Conservation (phyloP, 2,797 vertebrate species). For the Hydrocynus forskahlii region DNA sequence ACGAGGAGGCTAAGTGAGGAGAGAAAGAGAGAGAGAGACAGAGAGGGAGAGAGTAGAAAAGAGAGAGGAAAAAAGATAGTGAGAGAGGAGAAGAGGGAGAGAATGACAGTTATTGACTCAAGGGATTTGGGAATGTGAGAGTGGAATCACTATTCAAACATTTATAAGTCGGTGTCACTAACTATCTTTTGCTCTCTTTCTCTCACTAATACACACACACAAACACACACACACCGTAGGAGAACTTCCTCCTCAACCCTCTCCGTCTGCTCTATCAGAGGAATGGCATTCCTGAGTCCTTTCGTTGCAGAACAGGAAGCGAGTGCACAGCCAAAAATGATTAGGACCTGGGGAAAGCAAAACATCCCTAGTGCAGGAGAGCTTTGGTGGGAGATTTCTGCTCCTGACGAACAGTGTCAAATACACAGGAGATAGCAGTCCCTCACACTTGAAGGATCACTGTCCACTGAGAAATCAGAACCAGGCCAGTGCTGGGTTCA, state of each 20-base stretch:
- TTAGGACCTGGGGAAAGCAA: constrained; percentile 91
- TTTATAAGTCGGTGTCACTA: constrained; percentile 52
- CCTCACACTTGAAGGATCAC: constrained; percentile 44
- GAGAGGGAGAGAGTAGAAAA: constrained; percentile 14
- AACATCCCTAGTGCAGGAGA: constrained; percentile 87
- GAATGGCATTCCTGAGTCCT: constrained; percentile 92
- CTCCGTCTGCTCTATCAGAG: constrained; percentile 81
- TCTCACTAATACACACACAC: constrained; percentile 79
- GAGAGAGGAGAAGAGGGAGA: constrained; percentile 37
- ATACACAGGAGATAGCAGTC: constrained; percentile 83
- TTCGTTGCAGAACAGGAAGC: constrained; percentile 93
- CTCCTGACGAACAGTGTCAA: constrained; percentile 86
- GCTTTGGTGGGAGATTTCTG: constrained; percentile 83
- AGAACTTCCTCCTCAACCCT: constrained; percentile 86
- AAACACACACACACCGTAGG: constrained; percentile 68
- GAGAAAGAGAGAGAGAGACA: constrained; percentile 33
- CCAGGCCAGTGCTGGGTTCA: no score
- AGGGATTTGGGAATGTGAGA: constrained; percentile 54
- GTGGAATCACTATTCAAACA: constrained; percentile 53
- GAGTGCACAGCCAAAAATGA: constrained; percentile 89
- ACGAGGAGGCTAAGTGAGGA: neutral
- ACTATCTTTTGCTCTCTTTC: constrained; percentile 41
- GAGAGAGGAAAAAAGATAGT: constrained; percentile 17
- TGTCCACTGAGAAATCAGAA: constrained; percentile 46
- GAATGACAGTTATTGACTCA: constrained; percentile 33